Evolutionary conservation across 2,797 vertebrate species (phyloP), one percentile per base, ranked within the genome.

Genomic region (Crocidura indochinensis): DNA sequence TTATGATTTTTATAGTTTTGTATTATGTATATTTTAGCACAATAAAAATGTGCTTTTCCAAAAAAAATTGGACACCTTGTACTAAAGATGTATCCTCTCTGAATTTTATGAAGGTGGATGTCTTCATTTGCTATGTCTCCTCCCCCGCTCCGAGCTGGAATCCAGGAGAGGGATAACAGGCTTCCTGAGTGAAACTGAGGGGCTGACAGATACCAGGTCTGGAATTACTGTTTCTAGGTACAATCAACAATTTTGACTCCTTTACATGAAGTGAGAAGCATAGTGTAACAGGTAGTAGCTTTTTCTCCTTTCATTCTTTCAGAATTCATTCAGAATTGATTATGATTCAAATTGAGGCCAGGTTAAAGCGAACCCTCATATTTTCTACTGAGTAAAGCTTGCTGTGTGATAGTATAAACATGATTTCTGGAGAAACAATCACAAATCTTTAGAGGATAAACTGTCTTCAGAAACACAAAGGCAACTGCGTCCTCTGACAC

Each of bases 321-420:
- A 80, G 69, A 74, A 65, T 82, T 75, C 47, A 49, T 51, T 80
- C 82, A 69, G 65, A 44, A 69, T 77, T 84, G 49, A 76, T 84
- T 86, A 67, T 71, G 88, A 95, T 95, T 94, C 87, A 93, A 91
- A 92, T 64, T 49, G 94, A 92, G 92, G 92, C 85, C 91, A 49
- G 56, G 69, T 84, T 24, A 71, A 31, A 60, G 27, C 38, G 49
- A 65, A 69, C 64, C 87, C 67, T 93, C 49, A 1, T 76, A 22
- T 85, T 78, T 72, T 80, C 82, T 77, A 27, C 51, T 20, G 20
- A 84, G 80, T 62, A 24, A 64, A 83, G 87, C 15, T 46, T 10
- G 49, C 65, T 72, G 82, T 19, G 29, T 6, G 77, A 77, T 24
- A 0, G 17, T 24, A n/a, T 51, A 44, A 78, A 68, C 53, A 64